These are phyloP conservation scores for Drosophila lacertosa DNA, from an alignment of 1,140 invertebrate species.

Conservation along the genomic window DNA sequence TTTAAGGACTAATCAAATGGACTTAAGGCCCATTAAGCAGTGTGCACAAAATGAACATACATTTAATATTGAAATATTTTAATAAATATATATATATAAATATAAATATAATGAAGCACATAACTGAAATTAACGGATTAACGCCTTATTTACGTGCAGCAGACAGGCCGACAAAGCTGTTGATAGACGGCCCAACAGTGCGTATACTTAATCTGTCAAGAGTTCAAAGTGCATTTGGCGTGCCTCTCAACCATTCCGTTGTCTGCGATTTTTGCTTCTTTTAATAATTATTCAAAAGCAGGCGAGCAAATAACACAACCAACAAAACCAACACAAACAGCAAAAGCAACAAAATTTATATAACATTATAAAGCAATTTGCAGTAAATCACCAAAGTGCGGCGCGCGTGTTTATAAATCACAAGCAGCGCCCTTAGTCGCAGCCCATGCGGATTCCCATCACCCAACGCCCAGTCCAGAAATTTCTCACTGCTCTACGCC, in stretches of 20 bases:
- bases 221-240: constrained; percentile 39
- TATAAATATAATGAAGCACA: constrained; percentile 23
- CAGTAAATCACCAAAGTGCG: constrained; percentile 77
- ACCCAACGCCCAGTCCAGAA: background rate
- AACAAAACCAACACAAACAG: constrained; percentile 29
- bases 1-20: background rate
- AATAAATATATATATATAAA: constrained; percentile 15
- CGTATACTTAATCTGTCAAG: constrained; percentile 53
- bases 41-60: constrained; percentile 4
- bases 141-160: constrained; percentile 34
- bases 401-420: constrained; percentile 81
- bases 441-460: constrained; percentile 33
- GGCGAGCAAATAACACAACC: too few relatives aligned
- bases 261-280: constrained; percentile 30
- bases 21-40: constrained; percentile 29
- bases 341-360: constrained; percentile 67
- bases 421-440: constrained; percentile 40
- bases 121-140: constrained; percentile 37
- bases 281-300: constrained; percentile 71
- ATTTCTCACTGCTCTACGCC: constrained; percentile 5
- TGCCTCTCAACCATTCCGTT: constrained; percentile 14
- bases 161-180: constrained; percentile 17
- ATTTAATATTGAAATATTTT: constrained; percentile 32
- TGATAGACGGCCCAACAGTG: constrained; percentile 3
- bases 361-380: constrained; percentile 83